Conservation (phyloP, 1,140 invertebrate species). For the Nilaparvata lugens region DNA sequence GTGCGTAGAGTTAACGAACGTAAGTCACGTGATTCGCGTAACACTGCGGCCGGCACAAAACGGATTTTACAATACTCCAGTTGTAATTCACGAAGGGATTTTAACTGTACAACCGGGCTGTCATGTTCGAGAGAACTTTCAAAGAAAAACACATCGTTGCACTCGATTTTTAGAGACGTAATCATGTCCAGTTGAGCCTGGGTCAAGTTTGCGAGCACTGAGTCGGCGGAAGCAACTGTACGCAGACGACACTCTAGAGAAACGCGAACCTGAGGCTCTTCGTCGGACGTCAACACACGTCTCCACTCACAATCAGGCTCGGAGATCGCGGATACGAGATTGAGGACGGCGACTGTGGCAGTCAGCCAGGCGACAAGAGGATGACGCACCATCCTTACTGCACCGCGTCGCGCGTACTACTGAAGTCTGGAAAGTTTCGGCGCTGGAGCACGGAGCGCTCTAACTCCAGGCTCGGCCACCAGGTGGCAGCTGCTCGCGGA, state of each 20-base stretch:
- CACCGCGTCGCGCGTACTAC: constrained; percentile 10
- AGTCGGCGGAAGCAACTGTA: constrained; percentile 58
- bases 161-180: constrained; percentile 57
- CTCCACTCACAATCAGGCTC: constrained; percentile 32
- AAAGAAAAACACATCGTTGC: constrained; percentile 70
- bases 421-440: constrained; percentile 1
- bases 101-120: constrained; percentile 54
- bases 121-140: constrained; percentile 56
- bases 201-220: constrained; percentile 56
- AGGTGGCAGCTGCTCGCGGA: constrained; percentile 13
- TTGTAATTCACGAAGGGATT: constrained; percentile 53
- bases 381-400: constrained; percentile 14
- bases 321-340: constrained; percentile 12
- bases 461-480: background rate
- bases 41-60: constrained; percentile 55
- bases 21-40: constrained; percentile 54
- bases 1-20: constrained; percentile 58
- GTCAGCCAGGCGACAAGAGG: background rate
- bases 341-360: background rate
- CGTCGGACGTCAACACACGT: constrained; percentile 51
- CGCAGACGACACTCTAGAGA: constrained; percentile 57
- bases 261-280: constrained; percentile 41
- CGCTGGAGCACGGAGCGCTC: constrained; percentile 2
- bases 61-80: constrained; percentile 73
- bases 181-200: constrained; percentile 52